A percentile compares a stretch with the other conserved stretches of the same genome.
Evolutionary conservation across 2,113 vertebrate genomes (phyloP).

Genomic region (Hypanus sabinus): DNA sequence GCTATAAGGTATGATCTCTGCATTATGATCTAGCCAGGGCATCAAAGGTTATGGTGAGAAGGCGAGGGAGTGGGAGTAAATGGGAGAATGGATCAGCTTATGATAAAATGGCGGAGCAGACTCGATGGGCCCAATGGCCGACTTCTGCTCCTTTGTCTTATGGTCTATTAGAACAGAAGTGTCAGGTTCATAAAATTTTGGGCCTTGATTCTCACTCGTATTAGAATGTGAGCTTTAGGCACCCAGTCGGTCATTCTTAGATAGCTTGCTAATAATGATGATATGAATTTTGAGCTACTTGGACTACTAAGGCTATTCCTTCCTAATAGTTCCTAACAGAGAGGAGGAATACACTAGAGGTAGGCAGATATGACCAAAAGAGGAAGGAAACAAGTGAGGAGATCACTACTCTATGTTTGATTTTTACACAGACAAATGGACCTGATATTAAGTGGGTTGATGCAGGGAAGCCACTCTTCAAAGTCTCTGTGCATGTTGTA

Average conservation of each 20-base stretch:
- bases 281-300: background rate
- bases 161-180: too few species aligned
- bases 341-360: background rate
- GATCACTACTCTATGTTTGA: background rate
- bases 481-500: constrained; percentile 76
- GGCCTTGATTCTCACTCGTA: background rate
- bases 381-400: background rate
- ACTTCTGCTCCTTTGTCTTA: too few species aligned
- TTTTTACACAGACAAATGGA: constrained; percentile 51
- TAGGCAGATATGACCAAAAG: background rate
- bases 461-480: constrained; percentile 84
- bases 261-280: background rate
- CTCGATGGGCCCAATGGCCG: too few species aligned
- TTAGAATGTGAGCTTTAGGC: background rate
- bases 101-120: too few species aligned
- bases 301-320: too few species aligned
- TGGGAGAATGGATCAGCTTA: too few species aligned
- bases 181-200: background rate
- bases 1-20: background rate
- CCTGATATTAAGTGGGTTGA: constrained; percentile 92
- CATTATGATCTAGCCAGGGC: too few species aligned
- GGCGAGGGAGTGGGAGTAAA: too few species aligned
- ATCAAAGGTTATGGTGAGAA: too few species aligned
- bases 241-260: background rate
- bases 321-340: background rate